Evolutionary conservation across 92 coral and sea anemone genomes (phyloP).

Genomic region (Epizoanthus scotinus): DNA sequence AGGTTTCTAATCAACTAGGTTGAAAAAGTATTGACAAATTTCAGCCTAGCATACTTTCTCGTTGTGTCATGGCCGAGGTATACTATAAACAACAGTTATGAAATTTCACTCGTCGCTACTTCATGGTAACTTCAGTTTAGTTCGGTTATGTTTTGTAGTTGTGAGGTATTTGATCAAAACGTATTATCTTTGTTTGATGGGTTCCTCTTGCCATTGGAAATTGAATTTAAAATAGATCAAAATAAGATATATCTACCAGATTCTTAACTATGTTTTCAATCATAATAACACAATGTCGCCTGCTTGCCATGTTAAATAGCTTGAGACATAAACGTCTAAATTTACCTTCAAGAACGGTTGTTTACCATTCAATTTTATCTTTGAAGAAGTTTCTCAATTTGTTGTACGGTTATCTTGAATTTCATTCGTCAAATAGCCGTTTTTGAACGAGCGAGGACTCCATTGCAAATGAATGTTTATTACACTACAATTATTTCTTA

Average conservation of each 20-base stretch:
- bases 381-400: neutral
- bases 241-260: neutral
- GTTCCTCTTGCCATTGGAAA: neutral
- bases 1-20: too few relatives aligned
- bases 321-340: neutral
- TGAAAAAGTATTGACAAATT: too few relatives aligned
- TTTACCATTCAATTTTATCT: neutral
- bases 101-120: too few relatives aligned
- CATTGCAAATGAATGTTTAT: neutral
- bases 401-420: neutral
- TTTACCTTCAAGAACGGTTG: neutral
- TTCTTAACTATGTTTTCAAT: neutral
- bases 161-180: neutral
- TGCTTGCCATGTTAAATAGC: neutral
- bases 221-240: constrained; percentile 8
- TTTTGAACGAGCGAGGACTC: neutral
- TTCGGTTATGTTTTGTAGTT: neutral
- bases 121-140: too few relatives aligned
- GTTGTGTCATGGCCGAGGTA: too few relatives aligned
- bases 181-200: neutral
- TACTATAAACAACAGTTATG: too few relatives aligned
- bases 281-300: neutral
- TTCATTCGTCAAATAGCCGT: neutral
- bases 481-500: constrained; percentile 2
- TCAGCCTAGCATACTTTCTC: too few relatives aligned